A percentile compares a stretch with the other conserved stretches of the same genome.
phyloP scores from a whole-genome alignment of 2,888 invertebrate species.

The Geotrupes spiniger region DNA sequence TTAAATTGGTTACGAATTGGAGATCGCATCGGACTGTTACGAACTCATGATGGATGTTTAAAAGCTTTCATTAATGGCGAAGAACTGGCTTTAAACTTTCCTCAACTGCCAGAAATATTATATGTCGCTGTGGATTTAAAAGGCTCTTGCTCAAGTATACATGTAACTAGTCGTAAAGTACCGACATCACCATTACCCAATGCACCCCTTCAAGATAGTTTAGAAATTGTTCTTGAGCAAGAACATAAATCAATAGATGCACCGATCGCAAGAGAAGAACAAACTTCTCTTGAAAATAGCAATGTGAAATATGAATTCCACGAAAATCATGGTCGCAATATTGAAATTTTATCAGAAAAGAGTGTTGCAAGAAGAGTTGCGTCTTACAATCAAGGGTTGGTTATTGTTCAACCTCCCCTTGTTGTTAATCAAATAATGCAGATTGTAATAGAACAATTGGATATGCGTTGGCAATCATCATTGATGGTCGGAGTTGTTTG shows the following conservation, averaged over 20 bases:
- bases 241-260: conserved; percentile 22
- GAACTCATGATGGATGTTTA: conserved; percentile 66
- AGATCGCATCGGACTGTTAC: conserved; percentile 74
- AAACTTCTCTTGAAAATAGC: conserved; percentile 16
- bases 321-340: conserved; percentile 80
- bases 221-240: conserved; percentile 59
- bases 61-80: conserved; percentile 80
- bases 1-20: conserved; percentile 80
- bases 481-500: conserved; percentile 79
- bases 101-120: conserved; percentile 55
- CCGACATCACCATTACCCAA: conserved; percentile 52
- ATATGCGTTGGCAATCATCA: conserved; percentile 57
- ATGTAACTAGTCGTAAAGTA: conserved; percentile 66
- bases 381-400: conserved; percentile 82
- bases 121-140: conserved; percentile 81
- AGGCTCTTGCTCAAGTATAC: conserved; percentile 74
- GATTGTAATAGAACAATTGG: conserved; percentile 49
- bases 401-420: conserved; percentile 58
- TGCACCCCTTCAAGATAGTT: conserved; percentile 58
- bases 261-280: conserved; percentile 23
- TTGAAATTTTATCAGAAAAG: conserved; percentile 64
- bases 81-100: conserved; percentile 55
- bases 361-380: conserved; percentile 70
- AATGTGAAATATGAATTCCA: conserved; percentile 64
- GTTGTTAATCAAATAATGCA: conserved; percentile 38